Evolutionary conservation across 2,888 invertebrate genomes (phyloP).

Genomic region (Hypolimnas misippus): DNA sequence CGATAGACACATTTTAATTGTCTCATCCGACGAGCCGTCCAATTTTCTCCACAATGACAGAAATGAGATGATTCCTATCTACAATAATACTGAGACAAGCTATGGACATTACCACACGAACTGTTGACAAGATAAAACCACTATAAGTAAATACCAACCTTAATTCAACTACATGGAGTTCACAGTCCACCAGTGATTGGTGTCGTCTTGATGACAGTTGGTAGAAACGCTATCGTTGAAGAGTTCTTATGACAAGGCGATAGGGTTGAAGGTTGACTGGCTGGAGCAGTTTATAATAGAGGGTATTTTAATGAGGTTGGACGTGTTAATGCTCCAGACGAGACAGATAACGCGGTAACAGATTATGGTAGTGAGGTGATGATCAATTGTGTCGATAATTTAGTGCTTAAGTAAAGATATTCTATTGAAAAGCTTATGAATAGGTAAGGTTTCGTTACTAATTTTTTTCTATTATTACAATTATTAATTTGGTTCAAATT

Average conservation of each 20-base stretch:
- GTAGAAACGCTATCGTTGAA: slow-evolving; percentile 6
- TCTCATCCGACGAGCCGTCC: slow-evolving; percentile 27
- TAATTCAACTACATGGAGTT: not conserved
- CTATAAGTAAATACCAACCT: slow-evolving; percentile 16
- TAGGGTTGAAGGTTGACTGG: slow-evolving; percentile 23
- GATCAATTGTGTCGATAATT: slow-evolving; percentile 3
- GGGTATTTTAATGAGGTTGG: slow-evolving; percentile 70
- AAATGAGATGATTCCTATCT: slow-evolving; percentile 40
- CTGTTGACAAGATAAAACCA: slow-evolving; percentile 41
- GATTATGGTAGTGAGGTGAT: slow-evolving; percentile 52
- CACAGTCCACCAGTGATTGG: not conserved
- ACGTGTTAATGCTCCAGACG: slow-evolving; percentile 74
- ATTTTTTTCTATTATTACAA: no score
- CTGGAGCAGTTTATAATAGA: slow-evolving; percentile 36
- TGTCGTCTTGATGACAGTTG: slow-evolving; percentile 6
- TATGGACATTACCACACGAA: slow-evolving; percentile 41
- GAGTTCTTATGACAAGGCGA: slow-evolving; percentile 10
- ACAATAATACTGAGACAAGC: slow-evolving; percentile 19
- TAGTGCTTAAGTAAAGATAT: not conserved
- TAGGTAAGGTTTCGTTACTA: no score
- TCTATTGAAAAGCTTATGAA: not conserved
- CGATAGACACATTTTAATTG: slow-evolving; percentile 27
- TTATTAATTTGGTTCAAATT: no score
- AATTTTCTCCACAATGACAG: slow-evolving; percentile 36
- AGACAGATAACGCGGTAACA: slow-evolving; percentile 67